phyloP scores from a whole-genome alignment of 2,888 invertebrate species.

The Argyresthia albistria region DNA sequence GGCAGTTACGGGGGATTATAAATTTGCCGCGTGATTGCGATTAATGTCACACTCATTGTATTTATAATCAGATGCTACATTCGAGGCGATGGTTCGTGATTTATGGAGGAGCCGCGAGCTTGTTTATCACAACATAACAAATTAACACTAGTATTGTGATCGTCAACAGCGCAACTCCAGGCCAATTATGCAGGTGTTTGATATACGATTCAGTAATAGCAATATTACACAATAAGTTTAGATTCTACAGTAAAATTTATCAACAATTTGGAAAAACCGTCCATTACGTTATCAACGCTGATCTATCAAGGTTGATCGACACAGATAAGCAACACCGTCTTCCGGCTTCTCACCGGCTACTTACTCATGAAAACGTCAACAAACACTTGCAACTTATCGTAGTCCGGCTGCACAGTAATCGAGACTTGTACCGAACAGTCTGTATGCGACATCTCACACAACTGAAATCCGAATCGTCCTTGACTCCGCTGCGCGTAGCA shows the following conservation, averaged over 20 bases:
- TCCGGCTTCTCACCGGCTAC: constrained; percentile 19
- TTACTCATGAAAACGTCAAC: constrained; percentile 71
- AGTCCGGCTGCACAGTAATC: constrained; percentile 57
- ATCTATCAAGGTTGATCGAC: too few species aligned
- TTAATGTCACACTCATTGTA: constrained; percentile 20
- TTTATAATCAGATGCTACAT: constrained; percentile 1
- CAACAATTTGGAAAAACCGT: too few species aligned
- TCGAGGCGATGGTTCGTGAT: background rate
- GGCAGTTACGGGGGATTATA: constrained; percentile 49
- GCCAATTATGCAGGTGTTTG: too few species aligned
- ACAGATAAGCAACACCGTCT: background rate
- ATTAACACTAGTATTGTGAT: too few species aligned
- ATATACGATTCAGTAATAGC: too few species aligned
- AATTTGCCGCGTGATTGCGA: constrained; percentile 44
- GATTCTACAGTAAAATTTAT: too few species aligned
- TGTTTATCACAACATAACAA: too few species aligned
- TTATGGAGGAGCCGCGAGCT: background rate
- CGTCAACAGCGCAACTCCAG: too few species aligned
- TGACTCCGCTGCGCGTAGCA: too few species aligned
- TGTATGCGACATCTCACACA: constrained; percentile 63
- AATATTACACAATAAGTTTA: too few species aligned
- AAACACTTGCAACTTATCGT: constrained; percentile 57
- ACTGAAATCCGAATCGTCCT: constrained; percentile 30
- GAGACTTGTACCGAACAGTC: constrained; percentile 64
- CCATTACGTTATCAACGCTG: too few species aligned